Conservation (phyloP, 2,113 vertebrate species). For the Condylura cristata region DNA sequence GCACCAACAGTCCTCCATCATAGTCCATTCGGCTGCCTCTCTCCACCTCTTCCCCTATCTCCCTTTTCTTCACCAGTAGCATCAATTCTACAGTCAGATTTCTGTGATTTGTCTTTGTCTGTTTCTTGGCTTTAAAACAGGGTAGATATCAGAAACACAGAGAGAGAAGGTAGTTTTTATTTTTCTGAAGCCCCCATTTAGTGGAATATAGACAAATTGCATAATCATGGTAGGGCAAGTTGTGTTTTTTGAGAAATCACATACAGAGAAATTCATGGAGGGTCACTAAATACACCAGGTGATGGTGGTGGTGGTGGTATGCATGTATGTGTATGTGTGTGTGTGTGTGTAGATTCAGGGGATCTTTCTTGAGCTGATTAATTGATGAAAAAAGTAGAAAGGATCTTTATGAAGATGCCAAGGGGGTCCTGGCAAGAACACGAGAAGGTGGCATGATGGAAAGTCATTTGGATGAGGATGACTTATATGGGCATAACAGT, state of each 20-base stretch:
- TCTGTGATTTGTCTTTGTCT: too few species aligned
- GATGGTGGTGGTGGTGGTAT: background rate
- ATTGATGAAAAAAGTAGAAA: background rate
- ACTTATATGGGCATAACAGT: accelerated
- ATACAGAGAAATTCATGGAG: background rate
- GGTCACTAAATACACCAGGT: background rate
- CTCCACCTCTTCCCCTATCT: too few species aligned
- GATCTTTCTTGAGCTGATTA: background rate
- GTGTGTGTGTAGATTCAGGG: too few species aligned
- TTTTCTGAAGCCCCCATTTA: background rate
- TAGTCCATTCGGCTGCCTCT: too few species aligned
- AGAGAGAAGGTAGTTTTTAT: background rate
- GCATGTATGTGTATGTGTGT: too few species aligned
- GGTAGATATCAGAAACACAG: background rate
- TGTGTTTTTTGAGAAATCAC: background rate
- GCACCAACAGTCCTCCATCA: too few species aligned
- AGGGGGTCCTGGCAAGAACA: too few species aligned
- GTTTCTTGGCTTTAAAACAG: background rate
- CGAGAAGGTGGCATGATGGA: background rate
- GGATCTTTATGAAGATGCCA: background rate
- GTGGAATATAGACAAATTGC: background rate
- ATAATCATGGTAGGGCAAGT: background rate
- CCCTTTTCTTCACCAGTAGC: too few species aligned
- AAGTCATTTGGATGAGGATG: background rate
- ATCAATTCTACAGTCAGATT: too few species aligned